Evolutionary conservation across 2,888 invertebrate genomes (phyloP).

Genomic region (Spisula subtruncata): DNA sequence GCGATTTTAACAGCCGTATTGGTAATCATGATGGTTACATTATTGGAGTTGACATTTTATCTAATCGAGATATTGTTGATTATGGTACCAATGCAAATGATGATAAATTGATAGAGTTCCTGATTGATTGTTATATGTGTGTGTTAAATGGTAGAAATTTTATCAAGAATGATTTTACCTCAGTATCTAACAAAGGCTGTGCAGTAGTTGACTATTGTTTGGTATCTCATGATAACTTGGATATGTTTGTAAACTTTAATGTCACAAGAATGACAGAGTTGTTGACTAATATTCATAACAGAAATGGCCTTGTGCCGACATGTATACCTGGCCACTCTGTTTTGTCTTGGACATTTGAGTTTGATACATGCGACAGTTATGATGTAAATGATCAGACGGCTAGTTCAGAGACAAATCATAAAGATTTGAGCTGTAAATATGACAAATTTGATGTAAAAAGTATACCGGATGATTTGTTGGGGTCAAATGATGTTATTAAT

Average conservation of each 20-base stretch:
- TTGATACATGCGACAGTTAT: not conserved
- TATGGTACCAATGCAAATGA: not conserved
- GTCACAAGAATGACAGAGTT: not conserved
- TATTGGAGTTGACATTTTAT: slow-evolving; percentile 5
- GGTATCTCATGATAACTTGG: not conserved
- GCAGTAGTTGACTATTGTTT: not conserved
- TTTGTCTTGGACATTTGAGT: not conserved
- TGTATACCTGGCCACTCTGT: slow-evolving; percentile 33
- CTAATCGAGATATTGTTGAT: slow-evolving; percentile 5
- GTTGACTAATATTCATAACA: not conserved
- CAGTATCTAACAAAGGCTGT: slow-evolving; percentile 19
- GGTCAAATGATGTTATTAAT: not conserved
- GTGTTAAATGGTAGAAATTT: slow-evolving; percentile 8
- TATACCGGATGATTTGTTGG: not conserved
- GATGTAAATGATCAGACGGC: too few relatives aligned
- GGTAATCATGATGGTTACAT: slow-evolving; percentile 19
- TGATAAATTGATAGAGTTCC: not conserved
- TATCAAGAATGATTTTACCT: slow-evolving; percentile 18
- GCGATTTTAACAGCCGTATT: slow-evolving; percentile 54
- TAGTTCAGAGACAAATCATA: not conserved
- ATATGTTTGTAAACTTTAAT: slow-evolving; percentile 17
- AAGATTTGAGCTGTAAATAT: not conserved
- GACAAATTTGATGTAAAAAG: slow-evolving; percentile 6
- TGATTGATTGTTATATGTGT: slow-evolving; percentile 16
- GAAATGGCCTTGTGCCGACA: not conserved